Conservation (phyloP, 2,888 invertebrate genomes). For the Ormyrus rosae region DNA sequence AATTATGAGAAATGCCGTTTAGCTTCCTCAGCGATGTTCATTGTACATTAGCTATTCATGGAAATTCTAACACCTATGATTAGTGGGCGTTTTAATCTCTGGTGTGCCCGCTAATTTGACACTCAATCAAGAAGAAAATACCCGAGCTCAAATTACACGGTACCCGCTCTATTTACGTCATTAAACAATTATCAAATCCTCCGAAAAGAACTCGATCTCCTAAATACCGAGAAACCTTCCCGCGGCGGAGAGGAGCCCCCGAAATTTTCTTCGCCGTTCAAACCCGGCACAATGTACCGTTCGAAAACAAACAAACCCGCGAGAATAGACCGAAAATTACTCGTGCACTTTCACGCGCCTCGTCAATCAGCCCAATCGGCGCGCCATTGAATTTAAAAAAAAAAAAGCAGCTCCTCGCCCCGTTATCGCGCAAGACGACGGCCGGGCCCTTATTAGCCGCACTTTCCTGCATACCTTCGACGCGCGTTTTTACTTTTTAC, state of each 20-base stretch:
- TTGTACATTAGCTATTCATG: too few relatives aligned
- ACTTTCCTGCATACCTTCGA: not conserved
- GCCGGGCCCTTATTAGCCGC: slow-evolving; percentile 45
- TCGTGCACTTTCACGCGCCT: slow-evolving; percentile 22
- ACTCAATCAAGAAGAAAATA: too few relatives aligned
- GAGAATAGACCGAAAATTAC: slow-evolving; percentile 24
- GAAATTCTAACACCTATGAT: too few relatives aligned
- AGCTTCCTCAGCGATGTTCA: too few relatives aligned
- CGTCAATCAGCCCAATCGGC: not conserved
- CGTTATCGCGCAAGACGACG: not conserved
- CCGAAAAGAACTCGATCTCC: slow-evolving; percentile 1
- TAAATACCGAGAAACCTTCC: too few relatives aligned
- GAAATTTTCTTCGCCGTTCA: slow-evolving; percentile 16
- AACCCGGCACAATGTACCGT: not conserved
- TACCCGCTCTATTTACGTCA: too few relatives aligned
- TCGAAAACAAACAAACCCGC: not conserved
- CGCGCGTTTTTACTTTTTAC: slow-evolving; percentile 46
- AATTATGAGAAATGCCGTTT: too few relatives aligned
- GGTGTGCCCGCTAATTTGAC: too few relatives aligned
- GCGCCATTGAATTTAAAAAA: slow-evolving; percentile 29
- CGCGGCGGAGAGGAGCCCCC: not conserved
- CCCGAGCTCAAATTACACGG: too few relatives aligned
- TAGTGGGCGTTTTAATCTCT: too few relatives aligned
- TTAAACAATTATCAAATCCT: too few relatives aligned
- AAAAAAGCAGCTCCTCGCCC: not conserved